phyloP scores from a whole-genome alignment of 2,888 invertebrate genomes.

The Caenorhabditis doughertyi region DNA sequence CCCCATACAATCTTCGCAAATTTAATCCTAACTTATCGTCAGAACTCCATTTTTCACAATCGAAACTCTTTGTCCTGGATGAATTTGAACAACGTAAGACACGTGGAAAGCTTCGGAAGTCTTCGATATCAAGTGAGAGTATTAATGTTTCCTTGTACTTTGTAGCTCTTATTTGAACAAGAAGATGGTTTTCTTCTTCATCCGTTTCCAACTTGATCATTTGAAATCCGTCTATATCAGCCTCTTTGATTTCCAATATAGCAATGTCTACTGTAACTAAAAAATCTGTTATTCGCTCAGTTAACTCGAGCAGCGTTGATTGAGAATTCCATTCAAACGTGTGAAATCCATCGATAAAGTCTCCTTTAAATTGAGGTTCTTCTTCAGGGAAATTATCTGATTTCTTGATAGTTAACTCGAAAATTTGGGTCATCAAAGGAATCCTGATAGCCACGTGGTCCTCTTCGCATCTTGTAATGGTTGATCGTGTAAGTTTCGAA shows the following conservation, averaged over 20 bases:
- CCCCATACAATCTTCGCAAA: slow-evolving; percentile 38
- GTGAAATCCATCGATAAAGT: slow-evolving; percentile 43
- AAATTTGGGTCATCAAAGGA: slow-evolving; percentile 46
- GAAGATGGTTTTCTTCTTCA: slow-evolving; percentile 40
- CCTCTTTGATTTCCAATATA: slow-evolving; percentile 52
- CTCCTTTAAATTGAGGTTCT: slow-evolving; percentile 15
- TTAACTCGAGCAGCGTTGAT: slow-evolving; percentile 14
- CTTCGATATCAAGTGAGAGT: slow-evolving; percentile 26
- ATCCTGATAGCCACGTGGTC: slow-evolving; percentile 2
- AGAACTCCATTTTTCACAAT: slow-evolving; percentile 58
- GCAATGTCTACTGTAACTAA: slow-evolving; percentile 41
- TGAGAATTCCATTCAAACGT: slow-evolving; percentile 25
- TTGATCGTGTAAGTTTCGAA: slow-evolving; percentile 17
- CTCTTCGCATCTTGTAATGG: neutral
- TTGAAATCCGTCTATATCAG: slow-evolving; percentile 39
- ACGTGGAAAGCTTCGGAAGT: slow-evolving; percentile 47
- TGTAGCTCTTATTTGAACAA: slow-evolving; percentile 8
- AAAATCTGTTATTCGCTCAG: slow-evolving; percentile 38
- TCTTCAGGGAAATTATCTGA: slow-evolving; percentile 34
- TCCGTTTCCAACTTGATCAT: slow-evolving; percentile 33
- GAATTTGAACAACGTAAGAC: slow-evolving; percentile 42
- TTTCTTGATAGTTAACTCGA: slow-evolving; percentile 22
- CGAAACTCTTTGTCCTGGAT: slow-evolving; percentile 22
- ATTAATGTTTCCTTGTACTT: slow-evolving; percentile 39
- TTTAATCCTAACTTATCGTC: slow-evolving; percentile 52